Evolutionary conservation across 1,140 invertebrate species (phyloP).

Genomic region (Theocolax elegans): DNA sequence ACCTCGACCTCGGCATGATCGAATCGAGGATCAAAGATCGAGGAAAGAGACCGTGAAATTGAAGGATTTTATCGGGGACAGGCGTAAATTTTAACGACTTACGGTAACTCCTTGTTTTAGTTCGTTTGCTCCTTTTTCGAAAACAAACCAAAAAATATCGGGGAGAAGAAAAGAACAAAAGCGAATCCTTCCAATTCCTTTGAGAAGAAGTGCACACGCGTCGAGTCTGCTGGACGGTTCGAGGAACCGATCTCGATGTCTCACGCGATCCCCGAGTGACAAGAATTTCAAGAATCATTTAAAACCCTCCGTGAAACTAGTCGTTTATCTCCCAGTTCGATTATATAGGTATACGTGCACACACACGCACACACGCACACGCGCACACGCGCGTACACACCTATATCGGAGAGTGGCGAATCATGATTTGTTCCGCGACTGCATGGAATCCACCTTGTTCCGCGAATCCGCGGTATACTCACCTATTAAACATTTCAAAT

Average conservation of each 20-base stretch:
- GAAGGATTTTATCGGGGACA: conserved; percentile 1
- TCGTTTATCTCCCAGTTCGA: neutral
- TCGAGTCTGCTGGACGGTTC: conserved; percentile 28
- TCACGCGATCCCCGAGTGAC: conserved; percentile 49
- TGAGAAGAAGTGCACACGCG: neutral
- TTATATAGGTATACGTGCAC: too few relatives aligned
- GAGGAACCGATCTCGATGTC: conserved; percentile 21
- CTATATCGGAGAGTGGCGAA: too few relatives aligned
- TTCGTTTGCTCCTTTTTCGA: too few relatives aligned
- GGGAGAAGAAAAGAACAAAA: neutral
- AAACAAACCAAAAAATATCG: too few relatives aligned
- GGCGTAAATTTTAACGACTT: conserved; percentile 25
- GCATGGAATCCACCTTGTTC: conserved; percentile 2
- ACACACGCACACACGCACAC: too few relatives aligned
- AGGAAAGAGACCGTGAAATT: conserved; percentile 28
- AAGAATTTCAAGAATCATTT: conserved; percentile 52
- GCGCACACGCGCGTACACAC: too few relatives aligned
- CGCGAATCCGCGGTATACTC: neutral
- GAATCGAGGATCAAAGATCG: neutral
- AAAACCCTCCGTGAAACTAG: conserved; percentile 37
- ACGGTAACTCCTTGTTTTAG: too few relatives aligned
- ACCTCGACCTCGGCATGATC: neutral
- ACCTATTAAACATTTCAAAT: conserved; percentile 22
- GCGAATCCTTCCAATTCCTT: neutral
- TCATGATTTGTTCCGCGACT: too few relatives aligned